Base-by-base conservation (phyloP, 1,140 invertebrate species). In the Megalonaias nervosa region DNA sequence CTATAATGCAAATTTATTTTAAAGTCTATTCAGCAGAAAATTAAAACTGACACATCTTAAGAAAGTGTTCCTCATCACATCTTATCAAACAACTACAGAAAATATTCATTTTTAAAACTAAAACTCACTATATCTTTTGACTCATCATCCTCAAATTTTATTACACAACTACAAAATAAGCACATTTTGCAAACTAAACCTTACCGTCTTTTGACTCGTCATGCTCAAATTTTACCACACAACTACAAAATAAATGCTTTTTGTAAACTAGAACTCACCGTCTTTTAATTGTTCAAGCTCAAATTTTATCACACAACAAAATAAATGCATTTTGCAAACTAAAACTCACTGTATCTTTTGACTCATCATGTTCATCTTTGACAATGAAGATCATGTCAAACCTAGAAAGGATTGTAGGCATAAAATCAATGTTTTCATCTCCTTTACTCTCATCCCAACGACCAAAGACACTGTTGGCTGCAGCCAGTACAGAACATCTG, bases 331-430 rank as follows among this genome's bases (percentile, higher is more conserved):
- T 6, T 11, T 48, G 5, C n/a, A 56, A 14, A 16, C 16, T 17
- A 26, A 57, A 48, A 86, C 89, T 90, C 89, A 96, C 95, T 83
- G 95, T 95, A 92, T 99, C 99, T 82, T 95, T 93, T 1, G 92
- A 89, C 90, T 97, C 94, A 89, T 98, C 94, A 87, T 99, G 97
- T 84, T 97, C 95, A 92, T 99, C 99, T 91, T 99, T 99, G 0
- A 99, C 96, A 86, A 99, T 98, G 89, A 99, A 99, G 83, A 99
- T 99, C 96, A 98, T 99, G 90, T 99, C 99, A 89, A 99, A 99
- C 91, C 99, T 94, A 0, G 99, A 99, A n/a, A 99, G 92, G 91
- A 99, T 99, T 0, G 99, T 99, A 0, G 99, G 99, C 97, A 99
- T 99, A 88, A 99, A 99, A 90, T 99, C 97, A 82, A 99, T 99